Conservation (phyloP, 2,888 invertebrate genomes). For the Cremastinae sp. region DNA sequence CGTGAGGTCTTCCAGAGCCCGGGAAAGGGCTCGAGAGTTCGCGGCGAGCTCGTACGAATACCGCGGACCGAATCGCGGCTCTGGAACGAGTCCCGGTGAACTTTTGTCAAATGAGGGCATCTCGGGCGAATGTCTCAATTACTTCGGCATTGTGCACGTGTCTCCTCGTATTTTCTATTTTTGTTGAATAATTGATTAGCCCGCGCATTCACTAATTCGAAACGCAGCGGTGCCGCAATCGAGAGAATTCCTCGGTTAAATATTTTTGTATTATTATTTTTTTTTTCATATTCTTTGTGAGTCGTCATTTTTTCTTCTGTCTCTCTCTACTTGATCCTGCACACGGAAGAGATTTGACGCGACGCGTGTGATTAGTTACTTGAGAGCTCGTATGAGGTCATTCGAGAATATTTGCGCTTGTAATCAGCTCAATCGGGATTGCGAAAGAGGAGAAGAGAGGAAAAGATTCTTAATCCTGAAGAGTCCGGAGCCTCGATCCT, state of each 20-base stretch:
- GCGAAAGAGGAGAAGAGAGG: constrained; percentile 13
- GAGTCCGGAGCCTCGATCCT: constrained; percentile 1
- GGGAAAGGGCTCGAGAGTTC: constrained; percentile 48
- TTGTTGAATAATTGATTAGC: constrained; percentile 6
- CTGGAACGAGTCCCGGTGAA: constrained; percentile 42
- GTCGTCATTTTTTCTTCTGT: background rate
- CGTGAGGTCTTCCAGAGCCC: constrained; percentile 18
- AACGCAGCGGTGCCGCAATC: background rate
- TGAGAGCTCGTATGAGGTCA: constrained; percentile 48
- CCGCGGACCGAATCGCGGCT: background rate
- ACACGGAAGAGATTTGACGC: constrained; percentile 37
- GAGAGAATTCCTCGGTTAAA: too few species aligned
- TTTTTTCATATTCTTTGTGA: background rate
- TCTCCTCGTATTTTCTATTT: background rate
- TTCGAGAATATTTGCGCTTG: constrained; percentile 9
- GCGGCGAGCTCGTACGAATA: constrained; percentile 48
- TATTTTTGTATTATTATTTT: too few species aligned
- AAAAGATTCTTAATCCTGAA: constrained; percentile 44
- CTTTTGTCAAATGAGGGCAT: constrained; percentile 43
- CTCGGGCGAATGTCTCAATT: constrained; percentile 49
- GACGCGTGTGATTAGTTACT: constrained; percentile 34
- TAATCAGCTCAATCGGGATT: constrained; percentile 45
- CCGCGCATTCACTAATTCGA: background rate
- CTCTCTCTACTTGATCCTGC: background rate
- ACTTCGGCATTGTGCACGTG: constrained; percentile 7